Evolutionary conservation across 2,113 vertebrate species (phyloP).

Genomic region (Neogobius melanostomus): DNA sequence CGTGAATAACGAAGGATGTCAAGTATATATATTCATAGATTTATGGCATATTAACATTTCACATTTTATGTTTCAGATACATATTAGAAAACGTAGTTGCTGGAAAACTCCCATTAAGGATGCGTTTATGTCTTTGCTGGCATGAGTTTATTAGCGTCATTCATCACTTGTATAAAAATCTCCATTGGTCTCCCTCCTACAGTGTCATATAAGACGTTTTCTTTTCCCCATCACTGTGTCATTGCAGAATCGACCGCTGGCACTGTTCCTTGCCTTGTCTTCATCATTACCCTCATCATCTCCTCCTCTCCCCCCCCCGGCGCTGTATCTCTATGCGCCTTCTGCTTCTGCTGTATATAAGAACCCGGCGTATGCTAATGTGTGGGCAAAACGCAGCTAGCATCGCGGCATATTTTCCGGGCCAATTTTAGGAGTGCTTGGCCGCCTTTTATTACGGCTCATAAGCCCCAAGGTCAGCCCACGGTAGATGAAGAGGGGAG

Average conservation of each 20-base stretch:
- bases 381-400: conserved; percentile 38
- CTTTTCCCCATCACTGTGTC: conserved; percentile 28
- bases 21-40: too few species aligned
- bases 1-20: neutral
- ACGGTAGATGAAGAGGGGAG: conserved; percentile 70
- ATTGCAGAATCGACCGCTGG: conserved; percentile 37
- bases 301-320: conserved; percentile 30
- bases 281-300: conserved; percentile 57
- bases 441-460: conserved; percentile 78
- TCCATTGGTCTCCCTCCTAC: neutral
- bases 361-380: conserved; percentile 67
- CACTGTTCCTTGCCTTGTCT: conserved; percentile 38
- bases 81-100: neutral
- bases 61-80: neutral
- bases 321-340: conserved; percentile 54
- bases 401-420: conserved; percentile 60
- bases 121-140: neutral
- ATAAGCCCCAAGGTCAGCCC: conserved; percentile 80
- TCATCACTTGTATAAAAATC: conserved; percentile 9
- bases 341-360: conserved; percentile 27
- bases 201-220: conserved; percentile 29
- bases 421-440: conserved; percentile 77
- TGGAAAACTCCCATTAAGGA: conserved; percentile 11
- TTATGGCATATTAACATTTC: too few species aligned
- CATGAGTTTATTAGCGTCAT: conserved; percentile 14